A percentile compares a stretch with the other conserved stretches of the same genome.
phyloP scores from a whole-genome alignment of 2,888 invertebrate genomes.

The Hyppa rectilinea region DNA sequence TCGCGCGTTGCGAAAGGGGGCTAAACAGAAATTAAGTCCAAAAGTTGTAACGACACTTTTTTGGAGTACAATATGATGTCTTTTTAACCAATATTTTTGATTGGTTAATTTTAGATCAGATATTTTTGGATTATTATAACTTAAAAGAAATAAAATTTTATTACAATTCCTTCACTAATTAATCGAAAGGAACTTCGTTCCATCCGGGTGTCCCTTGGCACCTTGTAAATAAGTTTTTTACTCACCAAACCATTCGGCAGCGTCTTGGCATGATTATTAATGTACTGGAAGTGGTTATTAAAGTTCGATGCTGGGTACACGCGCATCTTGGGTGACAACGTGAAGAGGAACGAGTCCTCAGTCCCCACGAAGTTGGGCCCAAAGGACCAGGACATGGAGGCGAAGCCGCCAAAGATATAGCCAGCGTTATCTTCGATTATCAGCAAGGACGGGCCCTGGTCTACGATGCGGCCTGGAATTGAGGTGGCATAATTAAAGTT shows the following conservation, averaged over 20 bases:
- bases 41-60: too few species aligned
- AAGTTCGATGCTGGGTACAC: constrained; percentile 95
- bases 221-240: too few species aligned
- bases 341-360: constrained; percentile 95
- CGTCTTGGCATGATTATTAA: constrained; percentile 97
- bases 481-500: neutral
- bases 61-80: too few species aligned
- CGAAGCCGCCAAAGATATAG: constrained; percentile 97
- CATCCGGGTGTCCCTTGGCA: too few species aligned
- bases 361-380: constrained; percentile 95
- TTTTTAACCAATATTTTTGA: too few species aligned
- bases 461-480: constrained; percentile 92
- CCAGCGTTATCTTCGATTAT: constrained; percentile 95
- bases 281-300: constrained; percentile 97
- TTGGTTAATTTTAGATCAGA: too few species aligned
- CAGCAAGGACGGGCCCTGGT: constrained; percentile 95
- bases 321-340: constrained; percentile 94
- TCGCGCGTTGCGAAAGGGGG: too few species aligned
- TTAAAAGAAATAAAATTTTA: too few species aligned
- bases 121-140: too few species aligned
- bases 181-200: too few species aligned
- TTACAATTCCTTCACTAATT: too few species aligned
- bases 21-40: too few species aligned
- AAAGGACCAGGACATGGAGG: constrained; percentile 94
- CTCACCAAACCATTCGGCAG: constrained; percentile 97